Percentiles rank a stretch among this genome's conserved stretches.
Conservation (phyloP, 2,888 invertebrate genomes). For the Seira ritae region DNA sequence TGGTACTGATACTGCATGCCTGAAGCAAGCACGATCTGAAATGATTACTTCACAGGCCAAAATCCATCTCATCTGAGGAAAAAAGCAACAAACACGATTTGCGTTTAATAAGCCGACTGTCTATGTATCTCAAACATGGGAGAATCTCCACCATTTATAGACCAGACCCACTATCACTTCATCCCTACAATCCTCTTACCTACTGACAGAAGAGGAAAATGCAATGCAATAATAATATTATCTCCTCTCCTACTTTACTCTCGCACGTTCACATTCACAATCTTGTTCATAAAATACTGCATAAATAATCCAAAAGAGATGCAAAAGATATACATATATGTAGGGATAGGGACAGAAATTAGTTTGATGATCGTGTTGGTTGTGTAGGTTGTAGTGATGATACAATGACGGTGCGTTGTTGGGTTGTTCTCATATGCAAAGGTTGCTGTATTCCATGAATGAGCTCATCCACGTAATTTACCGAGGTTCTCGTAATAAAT, state of each 20-base stretch:
- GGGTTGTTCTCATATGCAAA: no score
- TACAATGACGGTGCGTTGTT: no score
- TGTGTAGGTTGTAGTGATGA: no score
- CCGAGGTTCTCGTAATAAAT: no score
- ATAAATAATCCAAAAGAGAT: constrained; percentile 13
- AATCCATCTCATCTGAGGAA: background rate
- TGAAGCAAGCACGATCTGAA: constrained; percentile 40
- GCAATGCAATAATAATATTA: constrained; percentile 35
- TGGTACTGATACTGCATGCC: constrained; percentile 2
- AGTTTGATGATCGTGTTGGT: constrained; percentile 1
- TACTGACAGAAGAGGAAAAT: constrained; percentile 28
- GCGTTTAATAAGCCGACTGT: background rate
- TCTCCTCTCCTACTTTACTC: background rate
- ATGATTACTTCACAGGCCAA: constrained; percentile 29
- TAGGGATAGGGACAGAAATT: background rate
- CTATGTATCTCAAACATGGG: background rate
- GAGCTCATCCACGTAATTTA: no score
- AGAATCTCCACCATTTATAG: constrained; percentile 34
- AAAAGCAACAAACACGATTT: background rate
- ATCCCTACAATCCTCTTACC: constrained; percentile 10
- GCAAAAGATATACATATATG: background rate
- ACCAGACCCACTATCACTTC: no score
- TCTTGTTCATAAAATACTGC: background rate
- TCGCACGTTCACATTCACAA: background rate
- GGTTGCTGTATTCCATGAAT: no score